phyloP scores from a whole-genome alignment of 2,888 invertebrate genomes.

The Gasteruption jaculator region DNA sequence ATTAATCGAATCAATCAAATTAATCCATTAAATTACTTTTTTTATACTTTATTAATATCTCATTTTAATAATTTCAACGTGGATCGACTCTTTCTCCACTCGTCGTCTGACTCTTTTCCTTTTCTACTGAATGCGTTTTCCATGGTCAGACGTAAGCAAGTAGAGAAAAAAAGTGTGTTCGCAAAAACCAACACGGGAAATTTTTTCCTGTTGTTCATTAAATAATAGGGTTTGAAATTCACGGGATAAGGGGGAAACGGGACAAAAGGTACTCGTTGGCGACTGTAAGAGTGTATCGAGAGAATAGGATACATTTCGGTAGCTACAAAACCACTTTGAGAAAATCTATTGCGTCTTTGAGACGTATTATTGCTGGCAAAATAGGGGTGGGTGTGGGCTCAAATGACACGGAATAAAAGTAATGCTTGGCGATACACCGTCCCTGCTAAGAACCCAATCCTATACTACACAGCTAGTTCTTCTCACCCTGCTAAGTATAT shows the following conservation, averaged over 20 bases:
- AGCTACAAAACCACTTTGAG: conserved; percentile 43
- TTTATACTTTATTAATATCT: too few relatives aligned
- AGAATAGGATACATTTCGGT: conserved; percentile 18
- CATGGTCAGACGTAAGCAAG: too few relatives aligned
- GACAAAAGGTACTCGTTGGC: conserved; percentile 20
- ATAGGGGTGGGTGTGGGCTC: conserved; percentile 44
- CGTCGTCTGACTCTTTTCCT: too few relatives aligned
- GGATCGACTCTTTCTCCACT: too few relatives aligned
- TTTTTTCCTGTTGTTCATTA: too few relatives aligned
- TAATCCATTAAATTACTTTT: too few relatives aligned
- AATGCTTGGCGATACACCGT: conserved; percentile 41
- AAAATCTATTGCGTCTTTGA: conserved; percentile 47
- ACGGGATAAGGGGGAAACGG: conserved; percentile 16
- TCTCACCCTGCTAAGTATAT: conserved; percentile 22
- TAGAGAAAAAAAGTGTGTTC: too few relatives aligned
- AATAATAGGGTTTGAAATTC: conserved; percentile 15
- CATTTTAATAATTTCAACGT: too few relatives aligned
- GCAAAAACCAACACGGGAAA: too few relatives aligned
- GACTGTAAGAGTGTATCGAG: conserved; percentile 13
- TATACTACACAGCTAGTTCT: too few relatives aligned
- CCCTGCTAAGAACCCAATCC: conserved; percentile 33
- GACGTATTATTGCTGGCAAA: conserved; percentile 23
- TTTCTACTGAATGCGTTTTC: too few relatives aligned
- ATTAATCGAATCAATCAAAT: too few relatives aligned
- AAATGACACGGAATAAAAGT: conserved; percentile 53